These are phyloP conservation scores for Platyrinchus mystaceus DNA, from an alignment of 2,797 vertebrate genomes.

Conservation along the genomic window DNA sequence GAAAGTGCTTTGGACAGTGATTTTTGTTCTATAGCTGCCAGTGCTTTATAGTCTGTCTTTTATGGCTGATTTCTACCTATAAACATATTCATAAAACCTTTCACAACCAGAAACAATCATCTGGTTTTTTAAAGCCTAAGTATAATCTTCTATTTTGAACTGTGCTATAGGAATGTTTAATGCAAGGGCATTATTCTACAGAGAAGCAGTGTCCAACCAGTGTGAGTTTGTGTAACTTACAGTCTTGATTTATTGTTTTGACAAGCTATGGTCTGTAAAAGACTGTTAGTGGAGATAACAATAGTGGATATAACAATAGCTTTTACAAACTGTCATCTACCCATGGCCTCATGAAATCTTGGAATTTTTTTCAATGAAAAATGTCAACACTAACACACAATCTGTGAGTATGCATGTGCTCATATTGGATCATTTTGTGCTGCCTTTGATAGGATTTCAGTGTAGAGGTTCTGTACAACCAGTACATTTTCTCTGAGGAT, in stretches of 20 bases:
- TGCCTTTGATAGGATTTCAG: neutral
- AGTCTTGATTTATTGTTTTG: conserved; percentile 19
- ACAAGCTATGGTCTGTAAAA: neutral
- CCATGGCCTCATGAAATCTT: neutral
- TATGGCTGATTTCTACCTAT: conserved; percentile 54
- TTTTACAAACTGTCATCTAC: neutral
- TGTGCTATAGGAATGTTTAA: neutral
- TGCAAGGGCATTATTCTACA: neutral
- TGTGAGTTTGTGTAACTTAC: neutral
- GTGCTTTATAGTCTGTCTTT: conserved; percentile 53
- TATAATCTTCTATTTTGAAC: neutral
- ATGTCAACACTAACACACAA: neutral
- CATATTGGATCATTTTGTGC: neutral
- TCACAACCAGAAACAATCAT: conserved; percentile 31
- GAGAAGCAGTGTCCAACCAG: neutral
- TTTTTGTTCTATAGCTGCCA: conserved; percentile 41
- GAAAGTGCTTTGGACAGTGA: conserved; percentile 45
- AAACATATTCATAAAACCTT: conserved; percentile 60
- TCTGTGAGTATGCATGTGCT: neutral
- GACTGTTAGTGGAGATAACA: neutral
- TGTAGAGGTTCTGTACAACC: neutral
- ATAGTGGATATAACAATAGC: neutral
- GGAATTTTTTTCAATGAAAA: neutral
- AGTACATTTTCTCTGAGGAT: neutral
- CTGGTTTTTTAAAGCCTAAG: neutral